phyloP scores from a whole-genome alignment of 2,888 invertebrate species.

The Anoncus sp. region DNA sequence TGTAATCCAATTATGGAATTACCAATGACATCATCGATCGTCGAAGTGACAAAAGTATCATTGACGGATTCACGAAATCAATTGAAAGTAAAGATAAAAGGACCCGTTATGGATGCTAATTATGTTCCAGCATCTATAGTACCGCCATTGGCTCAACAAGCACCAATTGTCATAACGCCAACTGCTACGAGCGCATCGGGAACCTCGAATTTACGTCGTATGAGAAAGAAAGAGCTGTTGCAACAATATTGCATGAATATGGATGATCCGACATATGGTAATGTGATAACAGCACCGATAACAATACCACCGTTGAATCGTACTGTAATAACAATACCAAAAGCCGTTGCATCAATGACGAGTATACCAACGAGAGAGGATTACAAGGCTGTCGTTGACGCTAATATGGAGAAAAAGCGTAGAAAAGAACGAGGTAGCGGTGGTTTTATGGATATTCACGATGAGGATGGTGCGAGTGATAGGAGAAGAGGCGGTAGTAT shows the following conservation, averaged over 20 bases:
- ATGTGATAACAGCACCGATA: conserved; percentile 85
- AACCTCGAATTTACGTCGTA: conserved; percentile 91
- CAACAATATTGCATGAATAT: conserved; percentile 94
- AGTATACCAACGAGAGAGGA: conserved; percentile 94
- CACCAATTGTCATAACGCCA: conserved; percentile 78
- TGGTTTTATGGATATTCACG: conserved; percentile 72
- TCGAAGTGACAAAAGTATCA: conserved; percentile 87
- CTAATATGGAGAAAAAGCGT: conserved; percentile 89
- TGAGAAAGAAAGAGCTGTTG: conserved; percentile 95
- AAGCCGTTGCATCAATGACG: conserved; percentile 95
- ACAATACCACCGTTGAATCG: conserved; percentile 87
- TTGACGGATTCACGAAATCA: conserved; percentile 93
- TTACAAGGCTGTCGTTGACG: conserved; percentile 87
- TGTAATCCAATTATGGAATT: conserved; percentile 67
- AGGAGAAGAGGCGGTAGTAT: conserved; percentile 73
- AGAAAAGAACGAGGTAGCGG: conserved; percentile 82
- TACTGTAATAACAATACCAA: conserved; percentile 92
- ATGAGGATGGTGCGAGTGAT: conserved; percentile 73
- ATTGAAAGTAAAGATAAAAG: conserved; percentile 95
- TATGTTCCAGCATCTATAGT: conserved; percentile 86
- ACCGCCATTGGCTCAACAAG: conserved; percentile 85
- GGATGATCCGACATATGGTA: conserved; percentile 88
- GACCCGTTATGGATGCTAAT: conserved; percentile 92
- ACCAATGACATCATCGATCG: conserved; percentile 83
- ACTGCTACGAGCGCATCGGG: conserved; percentile 85